These are phyloP conservation scores for Drosophila cognata DNA, from an alignment of 2,888 invertebrate genomes.

Conservation along the genomic window DNA sequence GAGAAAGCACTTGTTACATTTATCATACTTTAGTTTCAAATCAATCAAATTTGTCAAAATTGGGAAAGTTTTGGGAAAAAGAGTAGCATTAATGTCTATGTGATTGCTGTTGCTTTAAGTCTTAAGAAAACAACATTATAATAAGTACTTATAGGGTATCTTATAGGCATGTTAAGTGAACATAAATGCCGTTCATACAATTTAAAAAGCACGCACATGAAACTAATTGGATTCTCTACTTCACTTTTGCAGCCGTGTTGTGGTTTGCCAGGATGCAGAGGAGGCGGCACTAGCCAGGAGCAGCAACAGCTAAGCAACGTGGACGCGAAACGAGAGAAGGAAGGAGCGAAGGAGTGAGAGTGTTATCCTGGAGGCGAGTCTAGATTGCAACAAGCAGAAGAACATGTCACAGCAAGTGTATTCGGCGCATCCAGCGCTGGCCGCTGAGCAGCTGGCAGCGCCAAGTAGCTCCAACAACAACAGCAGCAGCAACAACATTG, in stretches of 20 bases:
- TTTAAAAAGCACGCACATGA: slow-evolving; percentile 16
- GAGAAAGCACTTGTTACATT: background rate
- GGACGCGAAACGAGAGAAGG: slow-evolving; percentile 1
- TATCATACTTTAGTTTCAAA: background rate
- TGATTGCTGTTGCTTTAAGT: background rate
- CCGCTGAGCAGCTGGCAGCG: slow-evolving; percentile 79
- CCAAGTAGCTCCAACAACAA: slow-evolving; percentile 53
- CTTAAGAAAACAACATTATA: background rate
- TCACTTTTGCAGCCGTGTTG: slow-evolving; percentile 45
- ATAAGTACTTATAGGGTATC: slow-evolving; percentile 18
- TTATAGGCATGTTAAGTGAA: background rate
- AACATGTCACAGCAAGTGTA: slow-evolving; percentile 81
- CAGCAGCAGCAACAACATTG: slow-evolving; percentile 31
- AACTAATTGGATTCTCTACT: slow-evolving; percentile 67
- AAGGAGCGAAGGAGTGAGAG: slow-evolving; percentile 11
- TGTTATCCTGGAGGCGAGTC: slow-evolving; percentile 14
- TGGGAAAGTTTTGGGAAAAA: background rate
- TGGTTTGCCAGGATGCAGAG: slow-evolving; percentile 67
- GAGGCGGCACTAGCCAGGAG: slow-evolving; percentile 53
- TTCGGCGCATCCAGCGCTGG: slow-evolving; percentile 84
- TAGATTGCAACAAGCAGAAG: slow-evolving; percentile 24
- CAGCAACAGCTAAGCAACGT: slow-evolving; percentile 19
- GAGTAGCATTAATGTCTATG: background rate
- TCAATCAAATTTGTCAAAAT: background rate
- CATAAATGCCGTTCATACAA: background rate